Evolutionary conservation across 2,888 invertebrate species (phyloP).

Genomic region (Dolichomitus sp.): DNA sequence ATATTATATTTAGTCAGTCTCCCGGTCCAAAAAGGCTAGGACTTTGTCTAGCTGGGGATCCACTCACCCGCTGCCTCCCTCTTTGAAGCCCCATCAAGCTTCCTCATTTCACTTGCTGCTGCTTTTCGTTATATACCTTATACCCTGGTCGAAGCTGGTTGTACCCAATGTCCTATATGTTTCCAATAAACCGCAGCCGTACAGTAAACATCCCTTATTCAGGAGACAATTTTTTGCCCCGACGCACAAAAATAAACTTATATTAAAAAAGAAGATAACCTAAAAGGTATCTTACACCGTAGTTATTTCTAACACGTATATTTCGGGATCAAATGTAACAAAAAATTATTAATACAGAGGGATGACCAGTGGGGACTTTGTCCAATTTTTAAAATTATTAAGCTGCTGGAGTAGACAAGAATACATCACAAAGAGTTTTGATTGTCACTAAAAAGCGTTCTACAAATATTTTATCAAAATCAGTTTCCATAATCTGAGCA

Average conservation of each 20-base stretch:
- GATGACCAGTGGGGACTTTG: neutral
- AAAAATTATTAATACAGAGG: neutral
- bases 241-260: neutral
- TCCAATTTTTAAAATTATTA: neutral
- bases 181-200: neutral
- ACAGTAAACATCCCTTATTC: neutral
- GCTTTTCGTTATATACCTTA: conserved; percentile 20
- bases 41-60: neutral
- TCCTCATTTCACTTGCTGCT: conserved; percentile 17
- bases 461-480: too few relatives aligned
- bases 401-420: neutral
- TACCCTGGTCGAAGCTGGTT: neutral
- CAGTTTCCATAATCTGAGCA: too few relatives aligned
- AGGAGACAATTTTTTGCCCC: neutral
- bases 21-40: neutral
- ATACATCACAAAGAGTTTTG: too few relatives aligned
- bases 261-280: neutral
- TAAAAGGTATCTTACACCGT: neutral
- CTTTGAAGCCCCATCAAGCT: neutral
- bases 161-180: neutral
- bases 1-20: conserved; percentile 30
- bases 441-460: too few relatives aligned
- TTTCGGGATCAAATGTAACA: neutral
- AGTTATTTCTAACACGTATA: neutral
- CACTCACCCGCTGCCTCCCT: neutral